A percentile compares a stretch with the other conserved stretches of the same genome.
Conservation (phyloP, 1,140 invertebrate species). For the Notospermus geniculatus region DNA sequence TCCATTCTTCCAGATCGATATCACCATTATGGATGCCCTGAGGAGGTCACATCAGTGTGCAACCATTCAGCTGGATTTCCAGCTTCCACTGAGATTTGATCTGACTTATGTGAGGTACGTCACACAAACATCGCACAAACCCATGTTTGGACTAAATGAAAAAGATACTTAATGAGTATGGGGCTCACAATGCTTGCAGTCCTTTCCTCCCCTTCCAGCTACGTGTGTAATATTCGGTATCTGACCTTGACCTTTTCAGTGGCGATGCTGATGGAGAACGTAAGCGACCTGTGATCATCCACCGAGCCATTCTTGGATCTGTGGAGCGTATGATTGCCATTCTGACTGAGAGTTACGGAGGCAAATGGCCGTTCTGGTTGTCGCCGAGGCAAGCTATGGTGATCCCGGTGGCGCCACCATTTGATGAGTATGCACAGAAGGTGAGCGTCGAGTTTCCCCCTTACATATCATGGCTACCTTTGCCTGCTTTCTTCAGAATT, state of each 20-base stretch:
- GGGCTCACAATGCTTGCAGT: not conserved
- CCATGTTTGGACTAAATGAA: not conserved
- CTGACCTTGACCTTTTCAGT: conserved; percentile 25
- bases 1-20: conserved; percentile 74
- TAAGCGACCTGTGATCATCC: conserved; percentile 93
- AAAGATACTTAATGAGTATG: not conserved
- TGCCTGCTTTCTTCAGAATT: too few relatives aligned
- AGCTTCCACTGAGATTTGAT: conserved; percentile 90
- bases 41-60: conserved; percentile 89
- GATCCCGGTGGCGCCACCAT: conserved; percentile 80
- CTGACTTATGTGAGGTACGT: conserved; percentile 73
- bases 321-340: conserved; percentile 98
- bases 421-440: conserved; percentile 82
- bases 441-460: too few relatives aligned
- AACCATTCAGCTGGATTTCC: conserved; percentile 98
- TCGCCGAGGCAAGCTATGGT: conserved; percentile 92
- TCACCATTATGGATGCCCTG: conserved; percentile 93
- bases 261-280: conserved; percentile 79
- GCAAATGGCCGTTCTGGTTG: conserved; percentile 99
- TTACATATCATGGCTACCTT: too few relatives aligned
- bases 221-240: not conserved
- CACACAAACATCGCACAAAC: not conserved
- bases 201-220: too few relatives aligned
- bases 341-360: conserved; percentile 92
- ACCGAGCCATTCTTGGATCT: conserved; percentile 94